Evolutionary conservation across 2,113 vertebrate species (phyloP).

Genomic region (Notarius lentiginosus): DNA sequence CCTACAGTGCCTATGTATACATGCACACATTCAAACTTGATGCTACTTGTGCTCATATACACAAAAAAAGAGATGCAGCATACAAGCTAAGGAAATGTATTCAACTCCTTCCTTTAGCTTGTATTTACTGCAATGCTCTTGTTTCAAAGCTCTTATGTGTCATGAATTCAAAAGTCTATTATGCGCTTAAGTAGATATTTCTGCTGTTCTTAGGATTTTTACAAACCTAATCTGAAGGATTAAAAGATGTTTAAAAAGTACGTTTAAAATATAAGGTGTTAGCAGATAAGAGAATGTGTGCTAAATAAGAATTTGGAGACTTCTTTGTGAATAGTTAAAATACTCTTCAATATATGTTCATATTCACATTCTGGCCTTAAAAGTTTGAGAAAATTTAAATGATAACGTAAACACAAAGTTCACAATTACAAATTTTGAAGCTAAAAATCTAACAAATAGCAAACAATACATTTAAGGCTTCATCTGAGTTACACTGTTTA

Average conservation of each 20-base stretch:
- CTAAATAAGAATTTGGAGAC: background rate
- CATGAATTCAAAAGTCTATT: constrained; percentile 27
- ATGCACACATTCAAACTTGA: background rate
- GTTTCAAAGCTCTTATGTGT: constrained; percentile 37
- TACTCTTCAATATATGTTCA: background rate
- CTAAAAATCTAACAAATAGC: no score
- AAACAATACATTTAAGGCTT: no score
- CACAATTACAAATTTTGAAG: background rate
- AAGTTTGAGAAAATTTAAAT: background rate
- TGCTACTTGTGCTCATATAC: background rate
- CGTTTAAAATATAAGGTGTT: background rate
- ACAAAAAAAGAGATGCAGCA: constrained; percentile 12
- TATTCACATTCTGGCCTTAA: background rate
- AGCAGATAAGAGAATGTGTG: background rate
- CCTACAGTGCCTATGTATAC: constrained; percentile 31
- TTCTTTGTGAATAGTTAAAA: background rate
- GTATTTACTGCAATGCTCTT: constrained; percentile 29
- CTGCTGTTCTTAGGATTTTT: constrained; percentile 20
- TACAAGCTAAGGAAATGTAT: constrained; percentile 29
- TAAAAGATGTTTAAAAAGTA: background rate
- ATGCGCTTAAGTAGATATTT: constrained; percentile 12
- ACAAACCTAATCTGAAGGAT: constrained; percentile 8
- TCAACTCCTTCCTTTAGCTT: constrained; percentile 25
- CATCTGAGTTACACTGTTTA: no score
- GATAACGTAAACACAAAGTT: background rate